A percentile compares a stretch with the other conserved stretches of the same genome.
Evolutionary conservation across 2,888 invertebrate genomes (phyloP).

Genomic region (Diarsia brunnea): DNA sequence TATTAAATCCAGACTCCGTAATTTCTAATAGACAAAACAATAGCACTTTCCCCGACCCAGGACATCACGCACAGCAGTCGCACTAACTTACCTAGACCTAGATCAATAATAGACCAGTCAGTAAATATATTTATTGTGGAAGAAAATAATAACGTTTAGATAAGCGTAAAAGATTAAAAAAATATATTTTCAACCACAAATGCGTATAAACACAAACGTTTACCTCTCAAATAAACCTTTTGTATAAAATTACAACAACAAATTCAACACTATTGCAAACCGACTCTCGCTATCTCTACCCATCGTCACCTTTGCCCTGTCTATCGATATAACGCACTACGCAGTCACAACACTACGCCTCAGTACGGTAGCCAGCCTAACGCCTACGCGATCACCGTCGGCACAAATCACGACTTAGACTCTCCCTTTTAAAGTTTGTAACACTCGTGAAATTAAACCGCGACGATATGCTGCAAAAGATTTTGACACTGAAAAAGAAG

Average conservation of each 20-base stretch:
- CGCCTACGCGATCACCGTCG: conserved; percentile 80
- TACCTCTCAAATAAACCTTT: background rate
- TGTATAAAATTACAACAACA: conserved; percentile 5
- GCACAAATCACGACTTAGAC: conserved; percentile 85
- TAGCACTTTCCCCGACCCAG: no score
- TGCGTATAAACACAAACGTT: background rate
- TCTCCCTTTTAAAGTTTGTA: conserved; percentile 83
- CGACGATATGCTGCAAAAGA: conserved; percentile 62
- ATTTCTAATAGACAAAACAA: no score
- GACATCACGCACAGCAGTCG: no score
- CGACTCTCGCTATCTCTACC: conserved; percentile 9
- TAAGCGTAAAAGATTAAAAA: background rate
- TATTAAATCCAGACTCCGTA: no score
- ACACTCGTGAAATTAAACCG: conserved; percentile 77
- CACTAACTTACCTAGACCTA: no score
- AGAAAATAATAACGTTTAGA: background rate
- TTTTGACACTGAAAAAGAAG: conserved; percentile 34
- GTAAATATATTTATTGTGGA: background rate
- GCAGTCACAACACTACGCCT: conserved; percentile 63
- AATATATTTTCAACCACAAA: background rate
- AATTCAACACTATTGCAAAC: conserved; percentile 23
- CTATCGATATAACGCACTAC: conserved; percentile 62
- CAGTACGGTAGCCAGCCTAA: conserved; percentile 79
- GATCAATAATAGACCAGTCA: no score
- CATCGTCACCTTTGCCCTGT: conserved; percentile 15